Percentiles rank a stretch among this genome's conserved stretches.
phyloP scores from a whole-genome alignment of 2,888 invertebrate species.

The Marronus borbonicus region DNA sequence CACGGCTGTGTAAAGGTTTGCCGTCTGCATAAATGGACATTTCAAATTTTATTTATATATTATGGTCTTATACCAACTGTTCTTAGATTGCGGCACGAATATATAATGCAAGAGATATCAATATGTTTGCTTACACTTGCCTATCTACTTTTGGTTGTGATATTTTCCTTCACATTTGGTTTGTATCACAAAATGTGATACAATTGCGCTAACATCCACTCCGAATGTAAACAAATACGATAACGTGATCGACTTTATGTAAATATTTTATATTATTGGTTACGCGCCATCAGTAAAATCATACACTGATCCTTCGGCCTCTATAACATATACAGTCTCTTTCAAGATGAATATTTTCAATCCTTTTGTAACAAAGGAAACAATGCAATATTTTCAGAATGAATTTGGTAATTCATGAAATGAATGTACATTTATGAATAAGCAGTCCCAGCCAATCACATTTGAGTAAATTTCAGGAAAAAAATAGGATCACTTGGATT shows the following conservation, averaged over 20 bases:
- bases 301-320: too few species aligned
- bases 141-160: background rate
- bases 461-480: too few species aligned
- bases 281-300: too few species aligned
- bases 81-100: background rate
- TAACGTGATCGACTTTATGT: background rate
- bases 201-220: background rate
- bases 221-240: too few species aligned
- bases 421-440: too few species aligned
- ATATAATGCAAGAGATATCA: background rate
- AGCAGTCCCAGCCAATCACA: too few species aligned
- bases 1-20: constrained; percentile 14
- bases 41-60: background rate
- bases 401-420: too few species aligned
- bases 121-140: background rate
- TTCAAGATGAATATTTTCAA: too few species aligned
- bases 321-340: too few species aligned
- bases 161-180: background rate
- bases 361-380: too few species aligned
- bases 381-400: too few species aligned
- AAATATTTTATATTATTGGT: background rate
- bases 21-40: constrained; percentile 1
- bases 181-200: background rate
- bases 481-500: too few species aligned
- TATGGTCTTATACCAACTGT: background rate